phyloP scores from a whole-genome alignment of 1,140 invertebrate genomes.

The Pseudomyrmex cubaensis region DNA sequence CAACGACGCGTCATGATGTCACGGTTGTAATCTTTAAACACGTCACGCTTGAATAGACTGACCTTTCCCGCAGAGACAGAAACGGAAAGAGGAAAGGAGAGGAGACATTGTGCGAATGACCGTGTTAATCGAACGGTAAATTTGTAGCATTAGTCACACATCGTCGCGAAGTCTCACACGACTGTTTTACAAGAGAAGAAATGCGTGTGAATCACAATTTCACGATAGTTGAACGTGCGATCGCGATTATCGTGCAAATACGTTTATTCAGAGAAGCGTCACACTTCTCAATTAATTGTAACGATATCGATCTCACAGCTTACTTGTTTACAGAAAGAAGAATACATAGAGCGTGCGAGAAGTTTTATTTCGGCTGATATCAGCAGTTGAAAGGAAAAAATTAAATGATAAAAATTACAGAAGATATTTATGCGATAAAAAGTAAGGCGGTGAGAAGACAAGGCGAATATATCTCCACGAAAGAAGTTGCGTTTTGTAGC shows the following conservation, averaged over 20 bases:
- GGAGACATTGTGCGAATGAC: slow-evolving; percentile 29
- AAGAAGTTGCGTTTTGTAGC: background rate
- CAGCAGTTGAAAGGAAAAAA: no score
- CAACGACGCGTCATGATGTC: slow-evolving; percentile 14
- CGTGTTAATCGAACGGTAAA: slow-evolving; percentile 40
- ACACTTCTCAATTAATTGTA: background rate
- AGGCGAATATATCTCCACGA: background rate
- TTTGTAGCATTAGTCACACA: slow-evolving; percentile 26
- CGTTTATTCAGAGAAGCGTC: no score
- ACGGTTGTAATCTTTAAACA: slow-evolving; percentile 33
- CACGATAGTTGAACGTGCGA: background rate
- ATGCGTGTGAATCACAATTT: slow-evolving; percentile 10
- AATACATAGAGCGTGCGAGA: no score
- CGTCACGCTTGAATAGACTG: background rate
- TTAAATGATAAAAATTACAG: no score
- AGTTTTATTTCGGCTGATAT: no score
- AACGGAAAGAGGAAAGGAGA: background rate
- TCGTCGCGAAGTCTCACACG: background rate
- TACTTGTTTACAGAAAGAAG: no score
- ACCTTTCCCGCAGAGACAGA: slow-evolving; percentile 2
- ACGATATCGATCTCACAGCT: background rate
- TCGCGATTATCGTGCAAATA: no score
- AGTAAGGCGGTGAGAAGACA: background rate
- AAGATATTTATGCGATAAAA: background rate
- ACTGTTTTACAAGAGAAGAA: background rate